Base-by-base conservation (phyloP, 2,113 vertebrate genomes). In the Proterorhinus semilunaris region DNA sequence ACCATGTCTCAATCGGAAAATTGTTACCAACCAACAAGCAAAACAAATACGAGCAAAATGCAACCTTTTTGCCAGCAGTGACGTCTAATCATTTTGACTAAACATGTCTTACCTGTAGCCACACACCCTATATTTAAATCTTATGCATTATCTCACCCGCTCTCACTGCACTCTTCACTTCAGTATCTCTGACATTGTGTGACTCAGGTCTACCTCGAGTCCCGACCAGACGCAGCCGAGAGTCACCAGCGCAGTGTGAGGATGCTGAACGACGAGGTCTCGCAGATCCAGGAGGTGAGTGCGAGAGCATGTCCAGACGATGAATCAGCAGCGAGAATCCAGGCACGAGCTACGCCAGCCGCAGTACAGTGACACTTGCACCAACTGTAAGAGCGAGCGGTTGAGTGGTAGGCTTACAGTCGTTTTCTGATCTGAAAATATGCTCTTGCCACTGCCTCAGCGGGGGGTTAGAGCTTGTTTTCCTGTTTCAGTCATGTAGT, bases 261-360 rank as follows among this genome's bases (percentile, higher is more conserved):
- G 75, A 95, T 95, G 88, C 87, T 96, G 74, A 95, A 93, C 3
- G 95, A 95, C 6, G 94, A 97, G 87, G 93, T 92, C 50, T 89
- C 93, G 3, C 94, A 96, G 66, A 94, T 95, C 47, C 95, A 96
- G 74, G 94, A 95, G 94, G 95, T 95, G 74, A 89, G 84, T 76
- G 61, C 15, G 6, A 2, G 8, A 11, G 8, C 6, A 1, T 17
- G 10, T 10, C 62, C 58, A 55, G 62, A 64, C 62, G 36, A 48
- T 71, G 71, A 78, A 16, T 82, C 62, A 78, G 27, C 66, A 16
- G 51, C 52, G 11, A 50, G 2, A 5, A 0, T 8, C 10, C 8
- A 36, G 21, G 36, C 54, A 51, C 15, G 12, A 47, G 7, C n/a
- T 17, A 57, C 54, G 27, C n/a, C n/a, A 21, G 55, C 2, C 27